Percentiles rank a stretch among this genome's conserved stretches.
phyloP scores from a whole-genome alignment of 2,113 vertebrate species.

The Tragelaphus strepsiceros region DNA sequence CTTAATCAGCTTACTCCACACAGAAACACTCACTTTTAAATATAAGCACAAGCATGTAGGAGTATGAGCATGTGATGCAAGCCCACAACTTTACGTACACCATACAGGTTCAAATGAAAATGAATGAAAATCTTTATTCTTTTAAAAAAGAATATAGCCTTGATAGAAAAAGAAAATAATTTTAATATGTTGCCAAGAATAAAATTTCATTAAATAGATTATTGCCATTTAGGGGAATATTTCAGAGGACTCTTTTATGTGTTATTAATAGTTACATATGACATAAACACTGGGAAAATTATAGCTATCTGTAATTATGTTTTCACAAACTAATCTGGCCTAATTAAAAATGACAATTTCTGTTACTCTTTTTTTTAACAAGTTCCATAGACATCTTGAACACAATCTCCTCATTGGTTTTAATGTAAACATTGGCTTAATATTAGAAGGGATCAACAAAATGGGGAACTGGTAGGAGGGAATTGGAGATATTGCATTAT shows the following conservation, averaged over 20 bases:
- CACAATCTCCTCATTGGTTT: neutral
- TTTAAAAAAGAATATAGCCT: neutral
- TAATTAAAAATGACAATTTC: conserved; percentile 20
- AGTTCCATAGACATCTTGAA: neutral
- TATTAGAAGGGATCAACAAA: neutral
- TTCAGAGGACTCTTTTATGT: neutral
- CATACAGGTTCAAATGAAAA: neutral
- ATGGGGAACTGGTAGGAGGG: neutral
- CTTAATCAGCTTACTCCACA: neutral
- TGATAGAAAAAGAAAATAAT: neutral
- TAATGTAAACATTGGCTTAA: conserved; percentile 7
- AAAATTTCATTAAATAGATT: neutral
- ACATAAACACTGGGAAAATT: neutral
- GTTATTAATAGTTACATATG: neutral
- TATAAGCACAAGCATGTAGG: neutral
- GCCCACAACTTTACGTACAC: neutral
- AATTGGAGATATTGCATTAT: neutral
- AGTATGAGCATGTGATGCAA: neutral
- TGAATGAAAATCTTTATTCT: neutral
- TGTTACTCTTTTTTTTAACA: neutral
- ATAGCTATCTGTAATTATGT: neutral
- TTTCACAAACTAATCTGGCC: neutral
- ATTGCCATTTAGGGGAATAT: neutral
- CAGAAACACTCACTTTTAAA: neutral
- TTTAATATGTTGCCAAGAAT: neutral